phyloP scores from a whole-genome alignment of 1,140 invertebrate genomes.

The Ostrea edulis region DNA sequence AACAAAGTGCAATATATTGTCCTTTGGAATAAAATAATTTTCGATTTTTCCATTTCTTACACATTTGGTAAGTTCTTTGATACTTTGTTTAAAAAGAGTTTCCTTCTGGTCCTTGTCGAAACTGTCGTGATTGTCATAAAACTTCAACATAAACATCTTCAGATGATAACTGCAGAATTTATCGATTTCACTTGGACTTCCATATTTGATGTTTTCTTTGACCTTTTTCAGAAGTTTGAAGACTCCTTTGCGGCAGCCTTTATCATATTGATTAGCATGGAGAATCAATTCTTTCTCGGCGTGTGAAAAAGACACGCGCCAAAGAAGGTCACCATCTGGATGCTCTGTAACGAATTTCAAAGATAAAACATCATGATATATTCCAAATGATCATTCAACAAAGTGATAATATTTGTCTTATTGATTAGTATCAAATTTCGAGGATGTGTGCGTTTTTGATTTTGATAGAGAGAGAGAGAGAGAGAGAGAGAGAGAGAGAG shows the following conservation, averaged over 20 bases:
- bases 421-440: no score
- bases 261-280: constrained; percentile 22
- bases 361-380: no score
- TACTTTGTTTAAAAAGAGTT: not conserved
- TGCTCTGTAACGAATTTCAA: not conserved
- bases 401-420: no score
- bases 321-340: not conserved
- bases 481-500: no score
- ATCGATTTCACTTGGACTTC: constrained; percentile 18
- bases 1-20: constrained; percentile 37
- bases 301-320: constrained; percentile 50
- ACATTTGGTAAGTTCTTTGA: not conserved
- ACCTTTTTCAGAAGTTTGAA: constrained; percentile 44
- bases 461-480: no score
- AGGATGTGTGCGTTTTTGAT: no score
- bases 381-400: no score
- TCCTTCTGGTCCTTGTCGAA: not conserved
- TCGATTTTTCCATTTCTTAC: not conserved
- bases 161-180: constrained; percentile 49
- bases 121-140: constrained; percentile 2
- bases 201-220: constrained; percentile 25
- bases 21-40: constrained; percentile 42
- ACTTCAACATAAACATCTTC: constrained; percentile 47
- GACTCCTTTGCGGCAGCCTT: constrained; percentile 20
- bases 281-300: constrained; percentile 47